Conservation (phyloP, 2,888 invertebrate species). For the Dryocosmus kuriphilus region DNA sequence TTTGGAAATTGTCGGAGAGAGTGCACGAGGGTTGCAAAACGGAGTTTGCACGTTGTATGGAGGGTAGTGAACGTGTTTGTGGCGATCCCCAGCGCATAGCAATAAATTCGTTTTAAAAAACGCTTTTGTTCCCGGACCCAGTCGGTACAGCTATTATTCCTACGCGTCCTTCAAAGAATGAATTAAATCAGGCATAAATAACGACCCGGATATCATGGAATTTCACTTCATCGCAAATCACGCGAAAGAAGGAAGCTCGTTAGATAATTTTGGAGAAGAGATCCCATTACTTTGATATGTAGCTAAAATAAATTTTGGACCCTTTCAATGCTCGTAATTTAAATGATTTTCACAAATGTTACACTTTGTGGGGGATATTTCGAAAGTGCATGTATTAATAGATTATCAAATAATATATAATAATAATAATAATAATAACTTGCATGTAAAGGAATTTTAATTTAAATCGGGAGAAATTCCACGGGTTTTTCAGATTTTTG, state of each 20-base stretch:
- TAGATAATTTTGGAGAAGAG: too few species aligned
- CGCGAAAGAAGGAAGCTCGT: not conserved
- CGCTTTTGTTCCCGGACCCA: constrained; percentile 63
- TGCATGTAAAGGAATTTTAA: too few species aligned
- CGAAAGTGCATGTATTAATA: too few species aligned
- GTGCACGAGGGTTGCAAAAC: not conserved
- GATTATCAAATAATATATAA: too few species aligned
- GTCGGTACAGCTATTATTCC: constrained; percentile 51
- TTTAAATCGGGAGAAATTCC: too few species aligned
- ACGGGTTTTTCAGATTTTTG: too few species aligned
- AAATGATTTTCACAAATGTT: too few species aligned
- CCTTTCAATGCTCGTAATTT: too few species aligned
- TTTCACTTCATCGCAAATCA: constrained; percentile 3
- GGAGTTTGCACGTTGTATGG: not conserved
- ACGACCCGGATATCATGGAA: not conserved
- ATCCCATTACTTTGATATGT: too few species aligned
- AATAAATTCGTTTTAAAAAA: constrained; percentile 72
- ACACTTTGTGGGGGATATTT: too few species aligned
- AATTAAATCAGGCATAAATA: constrained; percentile 29
- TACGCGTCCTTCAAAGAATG: constrained; percentile 33
- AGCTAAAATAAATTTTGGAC: too few species aligned
- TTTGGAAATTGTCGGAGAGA: not conserved
- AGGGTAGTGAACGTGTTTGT: constrained; percentile 61
- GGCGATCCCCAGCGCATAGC: constrained; percentile 57
- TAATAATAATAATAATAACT: too few species aligned